Percentiles rank a stretch among this genome's conserved stretches.
Conservation (phyloP, 2,888 invertebrate genomes). For the Brachycybe producta region DNA sequence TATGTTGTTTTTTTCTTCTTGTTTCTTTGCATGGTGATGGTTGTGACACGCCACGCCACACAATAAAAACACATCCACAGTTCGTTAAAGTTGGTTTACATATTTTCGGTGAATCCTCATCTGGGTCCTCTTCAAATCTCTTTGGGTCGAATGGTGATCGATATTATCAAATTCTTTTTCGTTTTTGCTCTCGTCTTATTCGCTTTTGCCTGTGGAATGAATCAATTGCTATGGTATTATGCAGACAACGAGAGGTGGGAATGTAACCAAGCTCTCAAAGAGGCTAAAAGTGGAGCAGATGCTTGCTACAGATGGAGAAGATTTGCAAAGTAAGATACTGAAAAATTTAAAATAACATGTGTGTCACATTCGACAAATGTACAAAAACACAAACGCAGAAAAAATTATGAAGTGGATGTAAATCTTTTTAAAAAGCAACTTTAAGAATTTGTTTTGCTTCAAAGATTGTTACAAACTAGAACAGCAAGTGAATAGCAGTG, state of each 20-base stretch:
- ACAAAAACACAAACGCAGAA: too few species aligned
- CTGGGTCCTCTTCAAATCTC: slow-evolving; percentile 48
- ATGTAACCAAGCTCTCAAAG: slow-evolving; percentile 32
- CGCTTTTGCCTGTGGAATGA: slow-evolving; percentile 48
- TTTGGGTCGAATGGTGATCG: slow-evolving; percentile 46
- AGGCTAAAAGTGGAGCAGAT: slow-evolving; percentile 34
- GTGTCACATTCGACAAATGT: too few species aligned
- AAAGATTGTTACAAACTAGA: too few species aligned
- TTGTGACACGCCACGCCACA: too few species aligned
- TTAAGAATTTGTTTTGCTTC: too few species aligned
- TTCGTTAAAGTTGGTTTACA: slow-evolving; percentile 48
- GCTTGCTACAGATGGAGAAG: slow-evolving; percentile 36
- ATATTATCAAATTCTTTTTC: slow-evolving; percentile 47
- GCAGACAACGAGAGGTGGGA: slow-evolving; percentile 37
- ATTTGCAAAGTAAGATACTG: slow-evolving; percentile 36
- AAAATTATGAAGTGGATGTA: too few species aligned
- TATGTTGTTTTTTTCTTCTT: too few species aligned
- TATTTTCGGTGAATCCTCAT: slow-evolving; percentile 49
- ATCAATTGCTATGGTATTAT: slow-evolving; percentile 88
- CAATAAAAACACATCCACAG: too few species aligned
- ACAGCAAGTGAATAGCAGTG: too few species aligned
- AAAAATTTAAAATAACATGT: too few species aligned
- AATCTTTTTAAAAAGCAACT: too few species aligned
- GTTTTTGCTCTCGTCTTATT: slow-evolving; percentile 44
- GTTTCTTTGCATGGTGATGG: too few species aligned